A percentile compares a stretch with the other conserved stretches of the same genome.
phyloP scores from a whole-genome alignment of 2,888 invertebrate genomes.

The Iphiclides podalirius region DNA sequence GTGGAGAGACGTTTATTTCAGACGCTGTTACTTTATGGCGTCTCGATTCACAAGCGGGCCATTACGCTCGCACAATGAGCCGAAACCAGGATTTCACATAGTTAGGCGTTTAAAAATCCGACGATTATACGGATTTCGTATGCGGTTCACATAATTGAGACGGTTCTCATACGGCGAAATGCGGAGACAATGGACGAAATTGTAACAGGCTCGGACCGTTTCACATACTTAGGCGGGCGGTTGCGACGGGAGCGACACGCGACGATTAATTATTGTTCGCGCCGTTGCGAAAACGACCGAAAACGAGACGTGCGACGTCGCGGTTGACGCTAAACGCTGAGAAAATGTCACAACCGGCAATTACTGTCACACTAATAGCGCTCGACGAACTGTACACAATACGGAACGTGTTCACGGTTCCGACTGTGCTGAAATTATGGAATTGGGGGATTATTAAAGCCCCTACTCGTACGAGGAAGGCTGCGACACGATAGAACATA shows the following conservation, averaged over 20 bases:
- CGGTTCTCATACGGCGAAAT: slow-evolving; percentile 77
- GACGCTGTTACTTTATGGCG: no score
- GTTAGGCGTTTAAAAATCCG: slow-evolving; percentile 73
- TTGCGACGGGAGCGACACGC: slow-evolving; percentile 68
- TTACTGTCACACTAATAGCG: not conserved
- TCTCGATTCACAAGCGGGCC: slow-evolving; percentile 40
- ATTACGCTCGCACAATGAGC: slow-evolving; percentile 67
- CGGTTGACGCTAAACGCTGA: slow-evolving; percentile 35
- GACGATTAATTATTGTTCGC: slow-evolving; percentile 67
- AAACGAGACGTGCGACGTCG: no score
- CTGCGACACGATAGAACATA: no score
- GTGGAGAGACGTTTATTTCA: no score
- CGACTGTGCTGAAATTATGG: no score
- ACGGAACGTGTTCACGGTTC: no score
- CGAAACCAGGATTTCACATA: slow-evolving; percentile 72
- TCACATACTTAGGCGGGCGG: slow-evolving; percentile 75
- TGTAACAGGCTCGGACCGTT: slow-evolving; percentile 72
- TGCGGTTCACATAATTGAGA: slow-evolving; percentile 67
- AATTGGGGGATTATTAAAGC: no score
- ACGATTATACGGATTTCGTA: slow-evolving; percentile 76
- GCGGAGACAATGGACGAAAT: slow-evolving; percentile 76
- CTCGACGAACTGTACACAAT: no score
- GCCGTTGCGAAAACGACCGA: slow-evolving; percentile 46
- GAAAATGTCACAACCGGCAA: slow-evolving; percentile 32
- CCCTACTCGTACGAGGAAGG: no score